phyloP scores from a whole-genome alignment of 2,113 vertebrate species.

The Orientallactaga bullata region DNA sequence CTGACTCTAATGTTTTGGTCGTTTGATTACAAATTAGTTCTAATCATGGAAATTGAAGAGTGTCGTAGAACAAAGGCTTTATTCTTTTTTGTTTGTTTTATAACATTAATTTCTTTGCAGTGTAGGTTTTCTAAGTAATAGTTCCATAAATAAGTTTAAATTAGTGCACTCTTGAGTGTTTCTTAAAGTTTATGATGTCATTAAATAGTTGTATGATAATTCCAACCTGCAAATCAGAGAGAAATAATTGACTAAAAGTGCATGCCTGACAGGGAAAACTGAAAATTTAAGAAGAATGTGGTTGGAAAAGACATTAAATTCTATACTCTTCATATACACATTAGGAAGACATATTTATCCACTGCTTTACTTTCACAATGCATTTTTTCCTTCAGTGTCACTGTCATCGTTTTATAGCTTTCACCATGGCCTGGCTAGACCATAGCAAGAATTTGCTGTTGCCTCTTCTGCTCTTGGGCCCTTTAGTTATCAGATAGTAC shows the following conservation, averaged over 20 bases:
- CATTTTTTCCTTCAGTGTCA: not conserved
- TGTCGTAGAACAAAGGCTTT: not conserved
- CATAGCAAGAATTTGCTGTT: not conserved
- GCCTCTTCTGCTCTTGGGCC: not conserved
- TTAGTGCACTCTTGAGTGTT: not conserved
- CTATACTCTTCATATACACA: not conserved
- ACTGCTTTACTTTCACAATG: not conserved
- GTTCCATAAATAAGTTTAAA: not conserved
- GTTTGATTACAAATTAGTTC: not conserved
- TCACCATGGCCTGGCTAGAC: not conserved
- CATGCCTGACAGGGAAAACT: not conserved
- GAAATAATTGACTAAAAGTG: not conserved
- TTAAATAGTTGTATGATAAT: not conserved
- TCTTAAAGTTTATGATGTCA: slow-evolving; percentile 27
- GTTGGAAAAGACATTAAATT: not conserved
- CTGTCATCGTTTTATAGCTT: not conserved
- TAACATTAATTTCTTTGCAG: not conserved
- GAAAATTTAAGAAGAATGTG: not conserved
- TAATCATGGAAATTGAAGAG: not conserved
- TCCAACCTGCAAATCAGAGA: not conserved
- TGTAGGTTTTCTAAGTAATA: not conserved
- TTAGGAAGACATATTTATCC: not conserved
- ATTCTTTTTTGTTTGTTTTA: not conserved
- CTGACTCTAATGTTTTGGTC: not conserved
- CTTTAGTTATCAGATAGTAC: too few species aligned